Base-by-base conservation (phyloP, 2,797 vertebrate genomes). In the Percopsis omiscomaycus region DNA sequence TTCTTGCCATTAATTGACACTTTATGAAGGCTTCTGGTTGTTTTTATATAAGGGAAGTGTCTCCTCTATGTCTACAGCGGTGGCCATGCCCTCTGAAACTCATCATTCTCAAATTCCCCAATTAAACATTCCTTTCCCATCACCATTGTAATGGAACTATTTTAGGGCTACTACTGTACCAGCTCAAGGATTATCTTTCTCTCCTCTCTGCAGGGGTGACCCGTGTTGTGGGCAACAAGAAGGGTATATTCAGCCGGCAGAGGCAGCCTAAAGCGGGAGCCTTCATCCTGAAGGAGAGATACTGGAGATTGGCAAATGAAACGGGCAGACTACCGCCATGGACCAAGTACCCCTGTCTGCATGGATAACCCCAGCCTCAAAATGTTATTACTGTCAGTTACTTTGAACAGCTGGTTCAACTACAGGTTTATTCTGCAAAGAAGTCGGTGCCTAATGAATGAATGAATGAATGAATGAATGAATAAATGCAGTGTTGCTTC, bases 221-320 rank as follows among this genome's bases (percentile, higher is more conserved):
- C 0, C 93, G 98, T 61, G 93, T 94, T 47, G 54, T 95, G 50
- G 98, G 97, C 3, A 99, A 99, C 84, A 98, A 93, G 80, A 99
- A 99, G 77, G 98, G 97, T 10, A 86, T 99, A 73, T 99, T 99
- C 82, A 98, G 87, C 29, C 93, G 98, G 1, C 95, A 99, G 55
- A 88, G 98, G 56, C 96, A 98, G 74, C 98, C 98, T 15, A 99
- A 99, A 86, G 75, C 92, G 0, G 92, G 94, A 0, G 98, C 97
- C 0, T 98, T 95, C 83, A 64, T 96, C 77, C 86, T 99, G 65
- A 93, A 89, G 79, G 93, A 97, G 54, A 89, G 98, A 59, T 99
- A 99, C 91, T 98, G 96, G 96, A 94, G 75, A 53, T 88, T 99
- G 69, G 96, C 95, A 47, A 98, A 98, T 28, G 91, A 93, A 77